Conservation (phyloP, 2,888 invertebrate species). For the Drosophila paramelanica region DNA sequence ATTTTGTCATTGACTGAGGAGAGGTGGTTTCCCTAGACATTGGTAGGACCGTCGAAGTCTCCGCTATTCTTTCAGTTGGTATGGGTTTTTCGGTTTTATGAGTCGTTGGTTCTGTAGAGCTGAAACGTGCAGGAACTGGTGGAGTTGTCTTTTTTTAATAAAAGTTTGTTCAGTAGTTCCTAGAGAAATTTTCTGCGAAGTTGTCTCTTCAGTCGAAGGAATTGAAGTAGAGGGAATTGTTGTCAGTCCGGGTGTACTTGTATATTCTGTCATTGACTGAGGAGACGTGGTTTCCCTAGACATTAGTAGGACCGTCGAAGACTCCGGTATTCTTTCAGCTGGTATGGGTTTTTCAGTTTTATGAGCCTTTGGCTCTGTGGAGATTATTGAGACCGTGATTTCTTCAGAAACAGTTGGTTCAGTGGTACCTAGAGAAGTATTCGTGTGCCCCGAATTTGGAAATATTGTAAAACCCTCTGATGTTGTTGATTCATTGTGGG, state of each 20-base stretch:
- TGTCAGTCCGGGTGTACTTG: background rate
- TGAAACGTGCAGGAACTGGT: too few relatives aligned
- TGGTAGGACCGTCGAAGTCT: too few relatives aligned
- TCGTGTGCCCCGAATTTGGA: background rate
- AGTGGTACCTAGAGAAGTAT: too few relatives aligned
- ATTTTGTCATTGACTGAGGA: background rate
- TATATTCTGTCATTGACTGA: too few relatives aligned
- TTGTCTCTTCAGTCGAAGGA: too few relatives aligned
- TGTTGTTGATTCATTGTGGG: background rate
- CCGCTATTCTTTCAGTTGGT: slow-evolving; percentile 1
- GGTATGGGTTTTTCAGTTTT: background rate
- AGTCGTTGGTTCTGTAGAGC: background rate
- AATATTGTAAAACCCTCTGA: background rate
- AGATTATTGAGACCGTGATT: background rate
- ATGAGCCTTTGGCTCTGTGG: background rate
- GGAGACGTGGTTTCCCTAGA: background rate
- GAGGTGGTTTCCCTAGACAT: background rate
- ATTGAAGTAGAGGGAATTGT: background rate
- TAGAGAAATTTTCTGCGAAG: too few relatives aligned
- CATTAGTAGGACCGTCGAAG: too few relatives aligned
- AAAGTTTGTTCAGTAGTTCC: too few relatives aligned
- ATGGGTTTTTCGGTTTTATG: background rate
- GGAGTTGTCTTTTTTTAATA: too few relatives aligned
- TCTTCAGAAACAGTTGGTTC: background rate
- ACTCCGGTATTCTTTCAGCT: background rate